A percentile compares a stretch with the other conserved stretches of the same genome.
Evolutionary conservation across 2,888 invertebrate genomes (phyloP).

Genomic region (Pollenia amentaria): DNA sequence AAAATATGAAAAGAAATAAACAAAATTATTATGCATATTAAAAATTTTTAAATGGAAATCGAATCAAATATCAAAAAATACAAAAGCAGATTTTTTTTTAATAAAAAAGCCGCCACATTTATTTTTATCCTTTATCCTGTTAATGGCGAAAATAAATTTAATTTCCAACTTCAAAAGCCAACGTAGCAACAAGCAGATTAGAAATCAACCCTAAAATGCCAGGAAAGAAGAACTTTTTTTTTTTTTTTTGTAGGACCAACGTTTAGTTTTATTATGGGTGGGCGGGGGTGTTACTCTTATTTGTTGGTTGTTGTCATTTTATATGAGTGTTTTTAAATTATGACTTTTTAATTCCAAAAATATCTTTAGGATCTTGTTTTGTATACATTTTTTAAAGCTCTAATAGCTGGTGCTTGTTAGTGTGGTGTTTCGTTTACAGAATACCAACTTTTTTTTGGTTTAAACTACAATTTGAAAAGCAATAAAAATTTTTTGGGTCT

Average conservation of each 20-base stretch:
- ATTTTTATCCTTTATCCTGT: conserved; percentile 37
- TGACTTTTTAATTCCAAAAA: conserved; percentile 75
- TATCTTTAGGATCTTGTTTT: conserved; percentile 63
- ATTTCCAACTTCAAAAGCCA: conserved; percentile 47
- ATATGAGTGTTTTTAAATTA: conserved; percentile 76
- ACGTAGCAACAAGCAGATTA: background rate
- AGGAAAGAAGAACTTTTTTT: conserved; percentile 19
- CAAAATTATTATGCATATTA: conserved; percentile 62
- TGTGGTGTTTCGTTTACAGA: conserved; percentile 10
- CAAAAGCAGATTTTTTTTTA: conserved; percentile 48
- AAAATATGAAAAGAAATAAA: conserved; percentile 36
- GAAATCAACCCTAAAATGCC: conserved; percentile 53
- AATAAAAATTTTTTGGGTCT: conserved; percentile 75
- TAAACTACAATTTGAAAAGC: conserved; percentile 78
- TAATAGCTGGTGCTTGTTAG: conserved; percentile 48
- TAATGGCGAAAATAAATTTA: conserved; percentile 33
- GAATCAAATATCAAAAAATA: conserved; percentile 65
- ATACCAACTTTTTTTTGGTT: conserved; percentile 18
- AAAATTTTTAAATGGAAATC: conserved; percentile 62
- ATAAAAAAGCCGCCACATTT: conserved; percentile 48
- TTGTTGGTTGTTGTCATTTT: conserved; percentile 55
- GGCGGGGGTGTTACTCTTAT: conserved; percentile 37
- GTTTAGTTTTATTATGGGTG: conserved; percentile 58
- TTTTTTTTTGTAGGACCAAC: conserved; percentile 46
- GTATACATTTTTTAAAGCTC: conserved; percentile 24